These are phyloP conservation scores for Ctenopoma multispine DNA, from an alignment of 2,797 vertebrate species.

Conservation along the genomic window DNA sequence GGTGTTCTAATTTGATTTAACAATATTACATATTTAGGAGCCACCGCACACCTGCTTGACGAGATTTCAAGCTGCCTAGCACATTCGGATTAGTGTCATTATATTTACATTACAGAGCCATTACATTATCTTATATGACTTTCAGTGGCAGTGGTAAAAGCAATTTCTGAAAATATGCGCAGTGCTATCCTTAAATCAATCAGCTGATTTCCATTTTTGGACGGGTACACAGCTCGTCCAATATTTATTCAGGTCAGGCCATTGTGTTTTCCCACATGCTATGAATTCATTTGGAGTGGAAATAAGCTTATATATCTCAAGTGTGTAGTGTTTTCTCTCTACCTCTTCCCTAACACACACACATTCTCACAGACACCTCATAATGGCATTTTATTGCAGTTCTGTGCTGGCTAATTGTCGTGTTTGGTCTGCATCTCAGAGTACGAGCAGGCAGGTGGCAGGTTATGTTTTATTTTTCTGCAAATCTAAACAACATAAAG, in stretches of 20 bases:
- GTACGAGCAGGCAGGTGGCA: conserved; percentile 58
- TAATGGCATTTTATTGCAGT: conserved; percentile 62
- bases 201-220: conserved; percentile 72
- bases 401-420: conserved; percentile 69
- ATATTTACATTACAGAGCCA: conserved; percentile 76
- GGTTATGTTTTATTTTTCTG: conserved; percentile 71
- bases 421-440: conserved; percentile 54
- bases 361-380: conserved; percentile 30
- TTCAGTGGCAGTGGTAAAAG: conserved; percentile 64
- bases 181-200: conserved; percentile 69
- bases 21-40: conserved; percentile 73
- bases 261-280: conserved; percentile 61
- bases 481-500: conserved; percentile 73
- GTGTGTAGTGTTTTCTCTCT: conserved; percentile 38
- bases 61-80: conserved; percentile 69
- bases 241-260: conserved; percentile 72
- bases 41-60: conserved; percentile 59
- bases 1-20: conserved; percentile 77
- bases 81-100: conserved; percentile 68
- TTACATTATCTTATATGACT: conserved; percentile 63
- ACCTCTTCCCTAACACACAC: conserved; percentile 6
- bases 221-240: conserved; percentile 39
- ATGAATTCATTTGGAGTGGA: conserved; percentile 68
- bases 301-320: conserved; percentile 58
- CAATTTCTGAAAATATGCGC: conserved; percentile 56